Conservation (phyloP, 2,113 vertebrate species). For the Romanogobio albipinnatus region DNA sequence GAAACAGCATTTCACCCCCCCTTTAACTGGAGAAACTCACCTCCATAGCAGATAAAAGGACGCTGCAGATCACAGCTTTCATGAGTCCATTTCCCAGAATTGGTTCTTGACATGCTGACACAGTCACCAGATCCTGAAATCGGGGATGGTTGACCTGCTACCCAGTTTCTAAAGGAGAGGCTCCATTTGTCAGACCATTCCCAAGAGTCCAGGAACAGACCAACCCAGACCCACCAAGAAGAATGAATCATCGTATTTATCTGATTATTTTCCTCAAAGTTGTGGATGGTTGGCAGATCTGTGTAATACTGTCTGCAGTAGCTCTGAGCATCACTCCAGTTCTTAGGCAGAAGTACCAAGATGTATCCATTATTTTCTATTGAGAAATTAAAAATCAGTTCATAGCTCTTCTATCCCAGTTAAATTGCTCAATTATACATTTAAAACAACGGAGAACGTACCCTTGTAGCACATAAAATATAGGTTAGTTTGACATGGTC, state of each 20-base stretch:
- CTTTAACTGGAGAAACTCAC: not conserved
- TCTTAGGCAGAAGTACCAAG: fast-evolving
- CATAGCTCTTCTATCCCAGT: not conserved
- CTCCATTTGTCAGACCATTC: conserved; percentile 29
- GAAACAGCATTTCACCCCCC: too few species aligned
- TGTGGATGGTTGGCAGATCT: conserved; percentile 38
- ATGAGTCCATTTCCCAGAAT: conserved; percentile 8
- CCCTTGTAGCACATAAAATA: too few species aligned
- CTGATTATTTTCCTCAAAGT: not conserved
- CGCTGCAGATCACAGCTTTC: conserved; percentile 1
- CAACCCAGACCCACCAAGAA: not conserved
- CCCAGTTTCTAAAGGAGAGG: conserved; percentile 32
- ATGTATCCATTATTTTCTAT: not conserved
- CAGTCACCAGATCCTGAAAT: conserved; percentile 18
- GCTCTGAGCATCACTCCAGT: conserved; percentile 17
- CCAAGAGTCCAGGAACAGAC: conserved; percentile 40
- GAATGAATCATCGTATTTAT: not conserved
- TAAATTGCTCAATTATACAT: not conserved
- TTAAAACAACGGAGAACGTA: too few species aligned
- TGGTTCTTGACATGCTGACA: conserved; percentile 7
- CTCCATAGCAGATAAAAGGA: conserved; percentile 8
- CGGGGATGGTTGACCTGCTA: not conserved
- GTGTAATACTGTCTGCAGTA: conserved; percentile 24
- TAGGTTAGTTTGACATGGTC: too few species aligned
- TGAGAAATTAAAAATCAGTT: not conserved